Conservation (phyloP, 2,888 invertebrate species). For the Hoplodrina blanda region DNA sequence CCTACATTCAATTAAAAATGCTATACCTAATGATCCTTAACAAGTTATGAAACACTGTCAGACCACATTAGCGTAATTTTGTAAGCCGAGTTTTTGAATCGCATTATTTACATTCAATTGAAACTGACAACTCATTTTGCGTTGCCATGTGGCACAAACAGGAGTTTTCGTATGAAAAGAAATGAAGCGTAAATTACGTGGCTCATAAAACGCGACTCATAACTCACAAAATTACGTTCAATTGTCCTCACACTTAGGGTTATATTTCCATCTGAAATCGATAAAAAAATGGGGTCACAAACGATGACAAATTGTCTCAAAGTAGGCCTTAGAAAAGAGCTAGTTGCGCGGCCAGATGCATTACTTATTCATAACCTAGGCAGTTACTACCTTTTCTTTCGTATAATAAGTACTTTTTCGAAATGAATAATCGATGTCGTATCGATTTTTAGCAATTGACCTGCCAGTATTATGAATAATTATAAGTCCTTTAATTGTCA, state of each 20-base stretch:
- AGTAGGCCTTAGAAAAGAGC: conserved; percentile 33
- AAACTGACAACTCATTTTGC: too few species aligned
- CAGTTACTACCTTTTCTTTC: conserved; percentile 13
- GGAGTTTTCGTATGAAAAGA: too few species aligned
- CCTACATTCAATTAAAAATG: too few species aligned
- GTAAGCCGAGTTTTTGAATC: too few species aligned
- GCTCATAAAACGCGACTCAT: too few species aligned
- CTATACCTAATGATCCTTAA: too few species aligned
- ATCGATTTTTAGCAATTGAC: conserved; percentile 38
- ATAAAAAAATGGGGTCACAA: conserved; percentile 50
- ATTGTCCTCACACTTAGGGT: not conserved
- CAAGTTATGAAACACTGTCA: too few species aligned
- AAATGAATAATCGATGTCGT: conserved; percentile 35
- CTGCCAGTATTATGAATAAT: not conserved
- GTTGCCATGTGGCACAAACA: too few species aligned
- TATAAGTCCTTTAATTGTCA: not conserved
- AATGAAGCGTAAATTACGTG: too few species aligned
- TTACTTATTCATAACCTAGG: conserved; percentile 54
- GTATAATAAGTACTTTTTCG: conserved; percentile 5
- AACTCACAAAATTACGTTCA: too few species aligned
- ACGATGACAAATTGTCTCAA: conserved; percentile 45
- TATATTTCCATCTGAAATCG: conserved; percentile 38
- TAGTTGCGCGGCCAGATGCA: conserved; percentile 20
- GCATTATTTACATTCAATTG: too few species aligned
- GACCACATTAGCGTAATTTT: too few species aligned